Percentiles rank a stretch among this genome's conserved stretches.
phyloP scores from a whole-genome alignment of 2,113 vertebrate genomes.

The Asarcornis scutulata region DNA sequence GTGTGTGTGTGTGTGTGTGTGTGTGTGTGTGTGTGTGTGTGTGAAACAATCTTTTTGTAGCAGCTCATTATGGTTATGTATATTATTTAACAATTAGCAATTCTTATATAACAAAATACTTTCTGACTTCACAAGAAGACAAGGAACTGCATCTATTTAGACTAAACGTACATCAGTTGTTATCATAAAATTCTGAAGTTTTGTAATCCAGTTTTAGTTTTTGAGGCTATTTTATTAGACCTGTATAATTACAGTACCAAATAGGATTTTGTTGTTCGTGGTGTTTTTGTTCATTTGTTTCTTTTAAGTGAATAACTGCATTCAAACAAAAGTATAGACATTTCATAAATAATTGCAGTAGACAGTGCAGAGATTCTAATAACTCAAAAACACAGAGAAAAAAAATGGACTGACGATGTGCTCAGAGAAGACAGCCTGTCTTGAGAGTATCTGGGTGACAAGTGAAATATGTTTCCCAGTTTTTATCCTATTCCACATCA shows the following conservation, averaged over 20 bases:
- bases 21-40: too few relatives aligned
- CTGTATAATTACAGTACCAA: background rate
- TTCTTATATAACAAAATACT: background rate
- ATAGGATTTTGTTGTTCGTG: background rate
- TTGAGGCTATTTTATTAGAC: background rate
- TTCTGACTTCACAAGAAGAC: background rate
- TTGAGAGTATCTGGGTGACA: background rate
- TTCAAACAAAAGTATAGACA: background rate
- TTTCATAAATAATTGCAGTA: background rate
- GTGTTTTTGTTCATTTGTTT: background rate
- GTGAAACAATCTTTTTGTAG: background rate
- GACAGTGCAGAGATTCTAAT: background rate
- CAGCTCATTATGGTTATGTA: background rate
- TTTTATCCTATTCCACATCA: background rate
- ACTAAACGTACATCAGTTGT: background rate
- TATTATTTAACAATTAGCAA: background rate
- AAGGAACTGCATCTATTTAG: background rate
- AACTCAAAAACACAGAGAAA: background rate
- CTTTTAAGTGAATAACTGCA: background rate
- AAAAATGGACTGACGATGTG: background rate
- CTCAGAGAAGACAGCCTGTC: background rate
- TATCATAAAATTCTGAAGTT: too few relatives aligned
- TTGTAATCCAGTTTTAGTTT: background rate
- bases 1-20: too few relatives aligned
- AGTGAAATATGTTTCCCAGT: background rate